phyloP scores from a whole-genome alignment of 2,888 invertebrate genomes.

The Abscondita cerata region DNA sequence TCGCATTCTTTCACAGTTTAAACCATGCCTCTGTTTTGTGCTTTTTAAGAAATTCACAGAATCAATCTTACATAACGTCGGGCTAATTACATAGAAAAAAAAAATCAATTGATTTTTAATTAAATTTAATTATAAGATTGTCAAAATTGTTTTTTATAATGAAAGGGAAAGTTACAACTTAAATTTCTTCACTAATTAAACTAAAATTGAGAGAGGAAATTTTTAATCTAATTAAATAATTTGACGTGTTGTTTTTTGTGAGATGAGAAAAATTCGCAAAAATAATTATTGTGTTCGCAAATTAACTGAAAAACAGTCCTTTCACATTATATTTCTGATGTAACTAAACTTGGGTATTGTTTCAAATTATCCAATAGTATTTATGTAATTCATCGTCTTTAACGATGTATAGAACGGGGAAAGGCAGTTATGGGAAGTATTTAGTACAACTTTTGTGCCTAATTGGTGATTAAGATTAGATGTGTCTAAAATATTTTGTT shows the following conservation, averaged over 20 bases:
- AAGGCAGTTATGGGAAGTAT: too few relatives aligned
- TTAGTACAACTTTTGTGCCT: too few relatives aligned
- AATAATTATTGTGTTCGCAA: not conserved
- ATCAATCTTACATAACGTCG: too few relatives aligned
- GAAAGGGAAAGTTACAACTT: constrained; percentile 7
- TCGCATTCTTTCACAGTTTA: too few relatives aligned
- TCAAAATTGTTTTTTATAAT: not conserved
- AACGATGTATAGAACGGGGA: not conserved
- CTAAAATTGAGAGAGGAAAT: too few relatives aligned
- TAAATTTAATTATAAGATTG: constrained; percentile 1
- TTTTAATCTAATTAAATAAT: constrained; percentile 1
- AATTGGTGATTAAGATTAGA: too few relatives aligned
- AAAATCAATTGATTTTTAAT: too few relatives aligned
- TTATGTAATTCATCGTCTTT: not conserved
- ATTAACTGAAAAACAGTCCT: constrained; percentile 2
- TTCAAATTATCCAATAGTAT: not conserved
- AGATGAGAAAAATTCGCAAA: not conserved
- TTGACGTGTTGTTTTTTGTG: constrained; percentile 1
- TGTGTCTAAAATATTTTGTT: too few relatives aligned
- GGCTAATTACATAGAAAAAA: too few relatives aligned
- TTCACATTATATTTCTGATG: constrained; percentile 10
- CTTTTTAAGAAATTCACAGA: too few relatives aligned
- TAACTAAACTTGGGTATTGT: constrained; percentile 9
- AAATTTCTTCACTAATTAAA: constrained; percentile 3
- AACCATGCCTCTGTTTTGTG: too few relatives aligned